phyloP scores from a whole-genome alignment of 2,888 invertebrate species.

The Drosophila fulvimacula region DNA sequence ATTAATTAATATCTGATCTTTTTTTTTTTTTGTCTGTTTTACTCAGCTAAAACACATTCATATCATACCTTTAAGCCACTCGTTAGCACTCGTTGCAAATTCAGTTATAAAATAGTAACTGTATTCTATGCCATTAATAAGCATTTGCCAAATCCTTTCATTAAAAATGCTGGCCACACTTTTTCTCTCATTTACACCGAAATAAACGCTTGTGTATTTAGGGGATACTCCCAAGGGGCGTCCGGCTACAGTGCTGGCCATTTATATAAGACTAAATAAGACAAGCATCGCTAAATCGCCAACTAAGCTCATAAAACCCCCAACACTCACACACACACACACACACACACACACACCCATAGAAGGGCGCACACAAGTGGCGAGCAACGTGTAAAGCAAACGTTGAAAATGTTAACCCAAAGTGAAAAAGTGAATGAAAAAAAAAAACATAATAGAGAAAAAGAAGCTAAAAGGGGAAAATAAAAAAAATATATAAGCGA shows the following conservation, averaged over 20 bases:
- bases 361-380: constrained; percentile 60
- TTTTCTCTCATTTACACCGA: constrained; percentile 33
- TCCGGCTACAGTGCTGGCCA: constrained; percentile 49
- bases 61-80: not conserved
- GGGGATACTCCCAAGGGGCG: constrained; percentile 13
- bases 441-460: constrained; percentile 19
- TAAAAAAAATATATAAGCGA: constrained; percentile 14
- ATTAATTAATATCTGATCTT: no score
- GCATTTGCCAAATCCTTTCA: constrained; percentile 13
- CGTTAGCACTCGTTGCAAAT: not conserved
- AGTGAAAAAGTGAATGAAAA: constrained; percentile 52
- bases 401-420: constrained; percentile 60
- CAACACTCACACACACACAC: not conserved
- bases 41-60: not conserved
- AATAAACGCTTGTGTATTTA: constrained; percentile 20
- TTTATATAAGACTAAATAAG: constrained; percentile 80
- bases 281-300: constrained; percentile 79
- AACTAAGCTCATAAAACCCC: constrained; percentile 78
- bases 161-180: constrained; percentile 12
- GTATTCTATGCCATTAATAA: constrained; percentile 35
- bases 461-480: constrained; percentile 16
- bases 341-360: not conserved
- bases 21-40: not conserved
- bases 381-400: constrained; percentile 67
- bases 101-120: not conserved